Percentiles rank a stretch among this genome's conserved stretches.
Conservation (phyloP, 2,797 vertebrate species). For the Apodemus agrarius region DNA sequence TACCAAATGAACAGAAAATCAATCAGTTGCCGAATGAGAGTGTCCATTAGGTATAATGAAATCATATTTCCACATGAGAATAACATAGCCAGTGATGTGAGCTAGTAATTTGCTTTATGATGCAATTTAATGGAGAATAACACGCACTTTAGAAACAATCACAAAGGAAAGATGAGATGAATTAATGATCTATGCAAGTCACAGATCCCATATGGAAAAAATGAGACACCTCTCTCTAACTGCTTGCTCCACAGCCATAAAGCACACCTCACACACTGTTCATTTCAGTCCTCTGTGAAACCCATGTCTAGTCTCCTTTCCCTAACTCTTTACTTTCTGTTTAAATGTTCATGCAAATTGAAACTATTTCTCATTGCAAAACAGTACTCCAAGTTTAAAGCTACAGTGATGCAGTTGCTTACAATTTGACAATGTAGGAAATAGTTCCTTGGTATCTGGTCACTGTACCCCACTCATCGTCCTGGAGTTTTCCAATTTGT, state of each 20-base stretch:
- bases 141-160: conserved; percentile 48
- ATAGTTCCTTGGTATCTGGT: conserved; percentile 52
- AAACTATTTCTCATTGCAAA: conserved; percentile 46
- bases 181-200: conserved; percentile 61
- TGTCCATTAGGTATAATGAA: conserved; percentile 55
- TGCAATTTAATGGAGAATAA: conserved; percentile 55
- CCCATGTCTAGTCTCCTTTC: conserved; percentile 12
- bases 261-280: conserved; percentile 59
- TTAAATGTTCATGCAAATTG: conserved; percentile 37
- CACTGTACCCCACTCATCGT: conserved; percentile 26
- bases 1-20: conserved; percentile 49
- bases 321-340: conserved; percentile 32
- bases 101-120: conserved; percentile 63
- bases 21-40: conserved; percentile 27
- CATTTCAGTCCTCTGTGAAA: conserved; percentile 35
- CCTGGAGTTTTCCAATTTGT: conserved; percentile 40
- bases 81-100: conserved; percentile 49
- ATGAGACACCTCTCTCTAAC: conserved; percentile 66
- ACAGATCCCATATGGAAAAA: conserved; percentile 71
- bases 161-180: conserved; percentile 58
- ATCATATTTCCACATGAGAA: conserved; percentile 58
- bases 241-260: conserved; percentile 50
- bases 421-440: conserved; percentile 38
- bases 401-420: conserved; percentile 12
- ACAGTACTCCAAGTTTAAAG: conserved; percentile 11